A percentile compares a stretch with the other conserved stretches of the same genome.
Evolutionary conservation across 2,113 vertebrate genomes (phyloP).

Genomic region (Solea solea): DNA sequence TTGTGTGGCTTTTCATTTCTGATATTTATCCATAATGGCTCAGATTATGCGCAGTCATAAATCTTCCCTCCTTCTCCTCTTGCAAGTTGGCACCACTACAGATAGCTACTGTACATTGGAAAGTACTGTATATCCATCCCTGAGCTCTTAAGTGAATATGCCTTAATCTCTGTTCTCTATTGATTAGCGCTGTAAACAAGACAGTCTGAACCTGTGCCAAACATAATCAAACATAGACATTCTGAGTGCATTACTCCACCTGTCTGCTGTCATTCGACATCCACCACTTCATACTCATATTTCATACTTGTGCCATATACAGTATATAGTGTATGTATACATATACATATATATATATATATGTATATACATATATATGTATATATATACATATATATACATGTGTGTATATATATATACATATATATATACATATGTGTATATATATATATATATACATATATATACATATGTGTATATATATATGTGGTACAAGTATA

Average conservation of each 20-base stretch:
- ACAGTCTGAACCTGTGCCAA: constrained; percentile 44
- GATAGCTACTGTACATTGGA: constrained; percentile 35
- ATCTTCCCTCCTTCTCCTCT: constrained; percentile 19
- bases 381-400: too few species aligned
- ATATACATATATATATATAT: too few species aligned
- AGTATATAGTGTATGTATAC: too few species aligned
- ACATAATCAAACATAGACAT: constrained; percentile 7
- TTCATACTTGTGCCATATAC: constrained; percentile 28
- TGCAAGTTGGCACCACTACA: constrained; percentile 30
- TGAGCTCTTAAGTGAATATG: constrained; percentile 44
- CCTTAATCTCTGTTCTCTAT: constrained; percentile 45
- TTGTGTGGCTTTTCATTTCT: constrained; percentile 46
- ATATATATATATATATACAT: too few species aligned
- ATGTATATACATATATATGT: too few species aligned
- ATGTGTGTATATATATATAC: too few species aligned
- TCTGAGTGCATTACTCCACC: constrained; percentile 11
- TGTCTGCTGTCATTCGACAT: constrained; percentile 21
- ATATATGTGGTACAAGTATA: too few species aligned
- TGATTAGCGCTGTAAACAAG: constrained; percentile 51
- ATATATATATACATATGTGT: too few species aligned
- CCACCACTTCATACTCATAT: constrained; percentile 27
- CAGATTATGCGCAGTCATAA: constrained; percentile 44
- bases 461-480: too few species aligned
- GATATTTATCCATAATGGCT: constrained; percentile 44
- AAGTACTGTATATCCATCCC: constrained; percentile 47